These are phyloP conservation scores for Pao palembangensis DNA, from an alignment of 2,113 vertebrate species.

Conservation along the genomic window DNA sequence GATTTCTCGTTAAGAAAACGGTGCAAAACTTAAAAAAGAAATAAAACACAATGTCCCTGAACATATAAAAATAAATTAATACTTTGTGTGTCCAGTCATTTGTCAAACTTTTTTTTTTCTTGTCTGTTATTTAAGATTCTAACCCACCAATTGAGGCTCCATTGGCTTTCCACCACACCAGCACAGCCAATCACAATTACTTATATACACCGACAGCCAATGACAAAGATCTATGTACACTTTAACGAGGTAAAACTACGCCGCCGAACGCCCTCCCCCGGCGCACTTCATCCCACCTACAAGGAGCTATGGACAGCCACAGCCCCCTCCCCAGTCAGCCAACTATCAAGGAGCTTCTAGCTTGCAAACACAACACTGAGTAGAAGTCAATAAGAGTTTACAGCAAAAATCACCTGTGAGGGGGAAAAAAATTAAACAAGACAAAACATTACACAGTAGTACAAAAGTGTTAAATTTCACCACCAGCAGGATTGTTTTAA, in stretches of 20 bases:
- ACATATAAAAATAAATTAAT: constrained; percentile 79
- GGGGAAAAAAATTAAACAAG: constrained; percentile 12
- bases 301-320: constrained; percentile 56
- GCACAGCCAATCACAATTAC: constrained; percentile 61
- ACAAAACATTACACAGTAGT: constrained; percentile 69
- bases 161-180: constrained; percentile 67
- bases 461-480: constrained; percentile 56
- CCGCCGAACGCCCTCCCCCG: constrained; percentile 26
- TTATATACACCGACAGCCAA: constrained; percentile 69
- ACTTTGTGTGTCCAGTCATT: constrained; percentile 72
- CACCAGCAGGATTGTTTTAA: constrained; percentile 54
- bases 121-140: constrained; percentile 64
- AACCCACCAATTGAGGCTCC: constrained; percentile 66
- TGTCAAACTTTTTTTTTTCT: constrained; percentile 38
- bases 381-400: constrained; percentile 52
- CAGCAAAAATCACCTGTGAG: constrained; percentile 56
- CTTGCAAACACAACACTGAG: constrained; percentile 53
- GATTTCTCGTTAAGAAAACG: constrained; percentile 59
- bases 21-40: constrained; percentile 63
- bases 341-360: constrained; percentile 51
- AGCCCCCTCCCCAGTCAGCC: constrained; percentile 27
- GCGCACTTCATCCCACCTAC: constrained; percentile 37
- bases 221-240: constrained; percentile 67
- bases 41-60: constrained; percentile 69
- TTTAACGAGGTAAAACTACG: constrained; percentile 67